phyloP scores from a whole-genome alignment of 2,888 invertebrate species.

The Acanthosepion pharaonis region DNA sequence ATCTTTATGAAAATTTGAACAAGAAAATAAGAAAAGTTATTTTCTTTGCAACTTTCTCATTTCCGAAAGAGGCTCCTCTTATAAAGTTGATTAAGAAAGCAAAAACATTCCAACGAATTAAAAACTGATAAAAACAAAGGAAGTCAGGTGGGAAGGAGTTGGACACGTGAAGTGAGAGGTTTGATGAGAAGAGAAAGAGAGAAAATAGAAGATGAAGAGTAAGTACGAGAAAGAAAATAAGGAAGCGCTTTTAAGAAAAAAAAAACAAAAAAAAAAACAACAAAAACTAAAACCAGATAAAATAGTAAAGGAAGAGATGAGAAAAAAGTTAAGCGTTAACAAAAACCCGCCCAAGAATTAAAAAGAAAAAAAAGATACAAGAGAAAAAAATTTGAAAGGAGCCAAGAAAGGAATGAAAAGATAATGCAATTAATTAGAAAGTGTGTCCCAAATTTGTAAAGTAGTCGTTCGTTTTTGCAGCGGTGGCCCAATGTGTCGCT shows the following conservation, averaged over 20 bases:
- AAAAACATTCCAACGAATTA: not conserved
- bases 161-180: not conserved
- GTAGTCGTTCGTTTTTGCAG: constrained; percentile 33
- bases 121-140: not conserved
- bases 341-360: rapidly evolving
- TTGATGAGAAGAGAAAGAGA: not conserved
- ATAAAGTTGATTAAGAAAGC: not conserved
- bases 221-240: not conserved
- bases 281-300: too few species aligned
- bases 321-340: not conserved
- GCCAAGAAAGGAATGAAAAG: not conserved
- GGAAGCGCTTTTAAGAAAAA: not conserved
- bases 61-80: not conserved
- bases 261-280: too few species aligned
- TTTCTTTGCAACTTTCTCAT: not conserved
- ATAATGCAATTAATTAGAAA: not conserved
- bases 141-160: not conserved
- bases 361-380: not conserved
- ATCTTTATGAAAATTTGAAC: not conserved
- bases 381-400: not conserved
- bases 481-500: constrained; percentile 21
- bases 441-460: not conserved
- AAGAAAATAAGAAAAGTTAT: not conserved
- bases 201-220: not conserved
- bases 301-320: not conserved